Base-by-base conservation (phyloP, 2,797 vertebrate genomes). In the Ptychadena robeensis region DNA sequence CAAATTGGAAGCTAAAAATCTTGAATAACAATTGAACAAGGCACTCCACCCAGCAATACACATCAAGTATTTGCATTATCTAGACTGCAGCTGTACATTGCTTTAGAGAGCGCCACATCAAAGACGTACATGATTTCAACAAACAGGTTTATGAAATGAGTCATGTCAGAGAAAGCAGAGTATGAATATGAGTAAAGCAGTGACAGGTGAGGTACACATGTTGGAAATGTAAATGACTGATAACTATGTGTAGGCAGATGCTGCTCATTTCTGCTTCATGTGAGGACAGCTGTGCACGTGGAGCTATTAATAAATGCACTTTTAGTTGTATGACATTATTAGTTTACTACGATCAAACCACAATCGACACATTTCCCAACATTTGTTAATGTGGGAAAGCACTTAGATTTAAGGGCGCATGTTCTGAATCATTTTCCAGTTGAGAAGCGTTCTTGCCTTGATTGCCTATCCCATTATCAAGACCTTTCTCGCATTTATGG, bases 191-290 rank as follows among this genome's bases (percentile, higher is more conserved):
- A 75, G 35, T 76, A 35, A 77, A 5, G 1, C 1, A 14, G 1
- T 25, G 38, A 53, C 37, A 27, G 31, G 32, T 64, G 25, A 66
- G 28, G 11, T 67, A 77, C 63, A 65, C 73, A 64, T 44, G 73
- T 75, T 11, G 65, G 22, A 22, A 34, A 67, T 34, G 74, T n/a
- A 14, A 25, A 67, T 25, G 2, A 67, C 28, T 48, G 12, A 1
- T n/a, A 25, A 63, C 15, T 66, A 34, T 38, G 40, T 11, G 11
- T 4, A 34, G 31, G 64, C 9, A n/a, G 12, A 48, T 67, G 37
- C 18, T 38, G 67, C 22, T n/a, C n/a, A 63, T 32, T 31, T 7
- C 4, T 27, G 1, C 27, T 11, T 22, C 12, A 34, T 12, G 4
- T n/a, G 53, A 75, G 3, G 44, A 25, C 1, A 9, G 14, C n/a